Conservation (phyloP, 2,113 vertebrate species). For the Scomber colias region DNA sequence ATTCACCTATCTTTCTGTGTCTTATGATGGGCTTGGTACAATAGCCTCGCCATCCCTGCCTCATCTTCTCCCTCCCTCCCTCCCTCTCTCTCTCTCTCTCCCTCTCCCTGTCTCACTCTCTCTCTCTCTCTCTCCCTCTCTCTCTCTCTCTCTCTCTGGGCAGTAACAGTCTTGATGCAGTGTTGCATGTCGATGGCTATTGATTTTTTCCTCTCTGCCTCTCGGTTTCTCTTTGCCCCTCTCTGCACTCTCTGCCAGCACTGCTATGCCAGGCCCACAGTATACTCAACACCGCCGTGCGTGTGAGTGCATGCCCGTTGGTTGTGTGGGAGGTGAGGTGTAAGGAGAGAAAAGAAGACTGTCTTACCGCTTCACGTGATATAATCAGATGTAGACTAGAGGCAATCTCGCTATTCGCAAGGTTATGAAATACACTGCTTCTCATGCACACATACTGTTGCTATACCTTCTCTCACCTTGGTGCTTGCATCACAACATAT, state of each 20-base stretch:
- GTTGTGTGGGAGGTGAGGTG: constrained; percentile 26
- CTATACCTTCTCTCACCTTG: constrained; percentile 23
- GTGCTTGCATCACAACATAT: not conserved
- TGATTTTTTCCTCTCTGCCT: constrained; percentile 71
- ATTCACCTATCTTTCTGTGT: constrained; percentile 30
- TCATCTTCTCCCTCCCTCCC: constrained; percentile 2
- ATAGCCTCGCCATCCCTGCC: constrained; percentile 33
- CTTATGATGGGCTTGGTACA: constrained; percentile 37
- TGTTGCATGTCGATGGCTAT: constrained; percentile 79
- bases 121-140: constrained; percentile 44
- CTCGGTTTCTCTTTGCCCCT: constrained; percentile 56
- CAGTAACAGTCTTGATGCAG: constrained; percentile 80
- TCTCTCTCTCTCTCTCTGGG: constrained; percentile 53
- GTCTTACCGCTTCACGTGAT: constrained; percentile 1
- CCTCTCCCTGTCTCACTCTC: not conserved
- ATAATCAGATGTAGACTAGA: not conserved
- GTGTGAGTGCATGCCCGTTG: constrained; percentile 30
- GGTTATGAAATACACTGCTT: not conserved
- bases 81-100: constrained; percentile 47
- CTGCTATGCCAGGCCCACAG: constrained; percentile 46
- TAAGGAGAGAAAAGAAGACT: constrained; percentile 1
- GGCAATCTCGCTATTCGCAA: not conserved
- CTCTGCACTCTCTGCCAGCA: constrained; percentile 56
- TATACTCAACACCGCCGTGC: constrained; percentile 37
- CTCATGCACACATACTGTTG: not conserved